Evolutionary conservation across 1,140 invertebrate species (phyloP), one percentile per base, ranked within the genome.

Genomic region (Lamellibrachia luymesi): DNA sequence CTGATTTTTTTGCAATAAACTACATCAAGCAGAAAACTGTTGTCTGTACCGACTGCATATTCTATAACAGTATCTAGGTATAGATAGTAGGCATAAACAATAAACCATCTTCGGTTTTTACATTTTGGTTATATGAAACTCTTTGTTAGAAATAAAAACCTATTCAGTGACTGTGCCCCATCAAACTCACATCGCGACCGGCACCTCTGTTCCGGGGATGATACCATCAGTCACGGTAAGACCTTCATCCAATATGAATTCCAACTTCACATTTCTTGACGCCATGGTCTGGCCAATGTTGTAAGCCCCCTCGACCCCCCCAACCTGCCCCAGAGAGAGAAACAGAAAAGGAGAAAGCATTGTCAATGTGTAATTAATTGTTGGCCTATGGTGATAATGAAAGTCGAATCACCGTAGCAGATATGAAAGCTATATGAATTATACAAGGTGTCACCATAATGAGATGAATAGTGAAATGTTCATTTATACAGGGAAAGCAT

Each of bases 211-310:
- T 49, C 96, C 97, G 51, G 96, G 95, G 8, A 97, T 93, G 50
- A 96, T 92, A 25, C 95, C 95, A 93, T 96, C 95, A 8, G 96
- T 49, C 6, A 97, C 95, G 90, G 96, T 95, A 89, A 96, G 94
- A 10, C 97, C 97, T 95, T 97, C 97, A 95, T 97, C 97, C 10
- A 97, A 93, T 22, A 97, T 94, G 94, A 97, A 97, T 94, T 97
- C 97, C 13, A 97, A 94, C 52, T 95, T 93, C 2, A 97, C 95
- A n/a, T 96, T 95, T 92, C 96, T 93, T 0, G 94, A 93, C 93
- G 94, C 92, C 27, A 97, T 22, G 95, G 56, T 51, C 95, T 94
- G 25, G 96, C 96, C 22, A 97, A 95, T 51, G 95, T 93, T 80
- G 94, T 93, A 6, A 97, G 97, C 17, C 97, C 97, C 94, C 96